phyloP scores from a whole-genome alignment of 30 jellyfish, hydroid and myxozoan species.

The Turritopsis rubra region DNA sequence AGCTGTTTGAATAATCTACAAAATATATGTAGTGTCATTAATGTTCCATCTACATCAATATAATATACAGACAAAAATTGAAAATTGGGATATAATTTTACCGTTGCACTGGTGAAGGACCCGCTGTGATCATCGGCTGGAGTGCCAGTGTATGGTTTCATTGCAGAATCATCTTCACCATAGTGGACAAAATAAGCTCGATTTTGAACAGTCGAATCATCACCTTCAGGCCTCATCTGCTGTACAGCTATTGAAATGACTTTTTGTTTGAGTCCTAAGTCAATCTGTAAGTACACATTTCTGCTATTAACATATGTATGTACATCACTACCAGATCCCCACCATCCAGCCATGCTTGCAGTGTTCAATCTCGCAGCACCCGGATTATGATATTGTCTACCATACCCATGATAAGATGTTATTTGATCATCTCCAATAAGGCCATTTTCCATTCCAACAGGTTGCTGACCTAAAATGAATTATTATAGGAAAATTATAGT shows the following conservation, averaged over 20 bases:
- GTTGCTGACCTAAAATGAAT: not conserved
- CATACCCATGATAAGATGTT: not conserved
- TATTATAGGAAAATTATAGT: too few species aligned
- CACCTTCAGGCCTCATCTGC: not conserved
- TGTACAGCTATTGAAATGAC: not conserved
- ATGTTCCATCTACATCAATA: not conserved
- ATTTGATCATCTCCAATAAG: not conserved
- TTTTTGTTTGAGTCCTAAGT: not conserved
- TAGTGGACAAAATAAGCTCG: not conserved
- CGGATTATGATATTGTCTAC: not conserved
- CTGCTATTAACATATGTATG: not conserved
- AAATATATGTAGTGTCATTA: not conserved
- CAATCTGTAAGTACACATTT: not conserved
- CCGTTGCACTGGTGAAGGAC: not conserved
- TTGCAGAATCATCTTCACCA: not conserved
- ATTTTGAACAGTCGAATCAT: not conserved
- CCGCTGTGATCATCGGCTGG: not conserved
- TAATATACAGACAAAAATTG: not conserved
- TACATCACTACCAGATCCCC: not conserved
- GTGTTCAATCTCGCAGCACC: too few species aligned
- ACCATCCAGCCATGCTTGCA: not conserved
- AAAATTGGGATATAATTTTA: not conserved
- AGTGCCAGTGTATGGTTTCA: too few species aligned
- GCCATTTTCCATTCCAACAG: slow-evolving; percentile 1
- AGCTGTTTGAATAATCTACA: too few species aligned